These are phyloP conservation scores for Alloplasta piceator DNA, from an alignment of 2,888 invertebrate genomes.

Conservation along the genomic window DNA sequence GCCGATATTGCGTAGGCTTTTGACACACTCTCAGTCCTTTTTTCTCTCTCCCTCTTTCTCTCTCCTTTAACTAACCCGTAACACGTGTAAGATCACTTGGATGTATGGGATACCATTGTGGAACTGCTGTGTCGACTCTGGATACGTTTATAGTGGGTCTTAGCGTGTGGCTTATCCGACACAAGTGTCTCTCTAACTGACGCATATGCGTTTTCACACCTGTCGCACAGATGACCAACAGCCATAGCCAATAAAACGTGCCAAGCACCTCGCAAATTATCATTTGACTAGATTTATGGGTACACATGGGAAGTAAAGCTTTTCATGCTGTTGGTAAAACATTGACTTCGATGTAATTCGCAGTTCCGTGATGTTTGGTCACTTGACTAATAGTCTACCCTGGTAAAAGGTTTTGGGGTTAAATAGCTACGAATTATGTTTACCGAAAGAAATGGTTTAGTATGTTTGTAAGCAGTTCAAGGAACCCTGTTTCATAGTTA, in stretches of 20 bases:
- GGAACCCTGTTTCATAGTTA: no score
- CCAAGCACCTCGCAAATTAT: constrained; percentile 42
- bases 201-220: constrained; percentile 49
- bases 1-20: constrained; percentile 68
- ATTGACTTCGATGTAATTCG: no score
- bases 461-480: no score
- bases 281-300: constrained; percentile 4
- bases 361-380: no score
- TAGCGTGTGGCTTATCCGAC: constrained; percentile 18
- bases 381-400: no score
- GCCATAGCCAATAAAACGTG: constrained; percentile 31
- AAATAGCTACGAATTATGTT: no score
- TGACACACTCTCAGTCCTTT: constrained; percentile 16
- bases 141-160: constrained; percentile 34
- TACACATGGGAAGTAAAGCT: no score
- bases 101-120: constrained; percentile 31
- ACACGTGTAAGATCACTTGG: constrained; percentile 53
- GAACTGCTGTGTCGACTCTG: constrained; percentile 24
- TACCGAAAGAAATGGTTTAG: no score
- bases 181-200: constrained; percentile 38
- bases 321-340: no score
- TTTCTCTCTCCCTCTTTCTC: constrained; percentile 8
- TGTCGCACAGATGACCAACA: constrained; percentile 57
- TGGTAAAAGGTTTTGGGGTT: no score
- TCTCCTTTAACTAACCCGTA: constrained; percentile 28